Base-by-base conservation (phyloP, 2,797 vertebrate genomes). In the Momotus momota region DNA sequence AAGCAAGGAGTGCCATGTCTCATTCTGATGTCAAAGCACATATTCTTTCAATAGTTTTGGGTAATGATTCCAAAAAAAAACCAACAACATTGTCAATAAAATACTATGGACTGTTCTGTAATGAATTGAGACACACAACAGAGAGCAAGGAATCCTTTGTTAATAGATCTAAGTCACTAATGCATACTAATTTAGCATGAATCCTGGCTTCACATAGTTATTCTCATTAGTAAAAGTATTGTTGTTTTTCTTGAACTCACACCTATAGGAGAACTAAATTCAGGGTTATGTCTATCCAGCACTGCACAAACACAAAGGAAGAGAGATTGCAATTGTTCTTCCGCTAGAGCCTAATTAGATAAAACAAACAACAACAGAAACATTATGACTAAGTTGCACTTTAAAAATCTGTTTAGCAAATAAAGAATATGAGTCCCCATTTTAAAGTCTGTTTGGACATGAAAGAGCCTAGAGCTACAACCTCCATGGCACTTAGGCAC, bases 1-100 rank as follows among this genome's bases (percentile, higher is more conserved):
- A 97, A 90, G 57, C 66, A 93, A 96, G 45, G 48, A 87, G 73
- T 38, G 54, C 11, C 33, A 72, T 86, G 51, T 95, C 85, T 86
- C 51, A 51, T 82, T 57, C 81, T 90, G 52, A 13, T 71, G 35
- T 62, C 46, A 77, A 84, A 92, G 41, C 85, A 74, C 67, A 18
- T 60, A 60, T 26, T 80, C 55, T 75, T 61, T 60, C 61, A 84
- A 17, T 5, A 48, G 40, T 51, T 86, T 55, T 78, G 35, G 35
- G 45, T 45, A 94, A 74, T 3, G 10, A 38, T 57, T 83, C 84
- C 81, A 70, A 45, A 12, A 46, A 27, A 57, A 62, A 38, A 43
- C 5, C n/a, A n/a, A 52, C 15, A 71, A 66, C 10, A 29, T 27
- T 57, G 67, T 74, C 80, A 89, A 64, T 71, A 85, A 96, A 92